Percentiles rank a stretch among this genome's conserved stretches.
phyloP scores from a whole-genome alignment of 2,797 vertebrate genomes.

The Neoniphon sammara region DNA sequence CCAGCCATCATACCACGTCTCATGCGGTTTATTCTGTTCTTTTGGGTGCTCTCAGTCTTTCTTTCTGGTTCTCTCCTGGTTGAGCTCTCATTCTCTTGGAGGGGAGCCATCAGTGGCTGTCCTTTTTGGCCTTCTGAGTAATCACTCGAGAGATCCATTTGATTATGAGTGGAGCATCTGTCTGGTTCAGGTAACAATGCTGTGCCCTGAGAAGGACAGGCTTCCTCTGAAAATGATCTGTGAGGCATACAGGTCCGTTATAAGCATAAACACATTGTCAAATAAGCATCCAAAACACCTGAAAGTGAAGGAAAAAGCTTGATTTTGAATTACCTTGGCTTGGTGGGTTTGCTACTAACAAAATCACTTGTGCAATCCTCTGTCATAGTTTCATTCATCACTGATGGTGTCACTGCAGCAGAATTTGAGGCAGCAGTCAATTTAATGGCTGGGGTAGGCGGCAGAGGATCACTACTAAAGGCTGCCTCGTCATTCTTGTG shows the following conservation, averaged over 20 bases:
- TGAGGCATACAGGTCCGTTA: background rate
- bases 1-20: slow-evolving; percentile 88
- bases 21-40: slow-evolving; percentile 78
- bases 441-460: slow-evolving; percentile 29
- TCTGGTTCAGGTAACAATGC: slow-evolving; percentile 46
- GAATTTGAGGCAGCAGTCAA: slow-evolving; percentile 32
- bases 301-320: background rate
- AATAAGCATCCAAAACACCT: slow-evolving; percentile 2
- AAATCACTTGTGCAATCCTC: slow-evolving; percentile 9
- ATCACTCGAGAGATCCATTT: slow-evolving; percentile 14
- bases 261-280: slow-evolving; percentile 6
- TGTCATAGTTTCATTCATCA: slow-evolving; percentile 50
- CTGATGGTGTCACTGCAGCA: slow-evolving; percentile 47
- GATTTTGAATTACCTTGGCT: slow-evolving; percentile 75
- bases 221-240: slow-evolving; percentile 62
- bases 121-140: slow-evolving; percentile 46
- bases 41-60: slow-evolving; percentile 74
- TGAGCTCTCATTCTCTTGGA: slow-evolving; percentile 44
- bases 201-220: slow-evolving; percentile 23
- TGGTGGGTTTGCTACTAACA: slow-evolving; percentile 34
- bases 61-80: slow-evolving; percentile 53
- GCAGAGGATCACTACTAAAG: slow-evolving; percentile 5
- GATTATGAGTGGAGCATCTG: slow-evolving; percentile 30
- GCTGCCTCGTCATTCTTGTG: slow-evolving; percentile 47
- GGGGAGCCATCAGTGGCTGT: slow-evolving; percentile 5